Percentiles rank a stretch among this genome's conserved stretches.
Conservation (phyloP, 1,140 invertebrate species). For the Procambarus virginalis region DNA sequence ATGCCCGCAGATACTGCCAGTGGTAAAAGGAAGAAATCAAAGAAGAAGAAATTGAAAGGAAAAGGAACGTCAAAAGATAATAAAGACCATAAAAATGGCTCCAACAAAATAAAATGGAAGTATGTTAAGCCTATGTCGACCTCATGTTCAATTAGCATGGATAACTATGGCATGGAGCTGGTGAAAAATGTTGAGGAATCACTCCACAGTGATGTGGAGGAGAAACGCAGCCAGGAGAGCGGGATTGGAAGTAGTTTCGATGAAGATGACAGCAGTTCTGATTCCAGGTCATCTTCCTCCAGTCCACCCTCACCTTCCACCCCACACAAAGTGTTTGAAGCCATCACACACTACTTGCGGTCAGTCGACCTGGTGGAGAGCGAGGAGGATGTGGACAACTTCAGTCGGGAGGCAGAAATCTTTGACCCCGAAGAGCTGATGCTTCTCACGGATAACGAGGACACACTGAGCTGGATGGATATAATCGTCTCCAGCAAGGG, state of each 20-base stretch:
- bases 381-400: constrained; percentile 35
- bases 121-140: background rate
- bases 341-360: constrained; percentile 37
- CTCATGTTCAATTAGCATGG: background rate
- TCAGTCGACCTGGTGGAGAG: constrained; percentile 41
- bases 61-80: background rate
- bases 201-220: background rate
- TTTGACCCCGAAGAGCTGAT: constrained; percentile 27
- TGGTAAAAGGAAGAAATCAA: background rate
- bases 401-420: constrained; percentile 38
- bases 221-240: constrained; percentile 33
- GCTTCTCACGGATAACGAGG: constrained; percentile 41
- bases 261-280: background rate
- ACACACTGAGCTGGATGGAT: constrained; percentile 29
- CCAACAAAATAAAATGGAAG: background rate
- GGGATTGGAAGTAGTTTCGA: constrained; percentile 48
- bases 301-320: background rate
- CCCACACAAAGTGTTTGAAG: constrained; percentile 12
- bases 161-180: background rate
- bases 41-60: background rate
- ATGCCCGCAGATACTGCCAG: background rate
- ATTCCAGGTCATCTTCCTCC: background rate
- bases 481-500: background rate
- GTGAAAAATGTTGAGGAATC: background rate
- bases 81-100: background rate